Percentiles rank a stretch among this genome's conserved stretches.
Conservation (phyloP, 2,113 vertebrate species). For the Centropristis striata region DNA sequence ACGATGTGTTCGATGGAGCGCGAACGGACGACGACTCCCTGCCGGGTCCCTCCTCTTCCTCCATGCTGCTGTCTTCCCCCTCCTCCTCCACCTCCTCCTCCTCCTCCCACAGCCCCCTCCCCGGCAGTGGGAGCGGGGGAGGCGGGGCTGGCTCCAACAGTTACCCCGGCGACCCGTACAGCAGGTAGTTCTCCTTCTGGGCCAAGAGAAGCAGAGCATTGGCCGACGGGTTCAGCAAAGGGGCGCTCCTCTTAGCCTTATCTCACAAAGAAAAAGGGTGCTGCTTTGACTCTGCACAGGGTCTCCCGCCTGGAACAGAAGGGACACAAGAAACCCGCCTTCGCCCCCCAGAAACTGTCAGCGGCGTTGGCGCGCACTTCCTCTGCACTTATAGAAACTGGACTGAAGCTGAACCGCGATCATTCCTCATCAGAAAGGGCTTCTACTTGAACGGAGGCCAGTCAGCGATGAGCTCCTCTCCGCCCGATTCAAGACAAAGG, state of each 20-base stretch:
- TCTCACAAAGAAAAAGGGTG: slow-evolving; percentile 76
- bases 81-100: slow-evolving; percentile 63
- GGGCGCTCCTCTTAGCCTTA: slow-evolving; percentile 79
- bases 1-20: slow-evolving; percentile 71
- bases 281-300: slow-evolving; percentile 67
- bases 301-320: slow-evolving; percentile 58
- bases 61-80: slow-evolving; percentile 63
- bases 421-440: slow-evolving; percentile 80
- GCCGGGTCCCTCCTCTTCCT: slow-evolving; percentile 70
- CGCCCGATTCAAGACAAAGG: slow-evolving; percentile 32
- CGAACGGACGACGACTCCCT: slow-evolving; percentile 57
- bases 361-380: slow-evolving; percentile 54
- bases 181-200: slow-evolving; percentile 80
- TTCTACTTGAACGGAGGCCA: slow-evolving; percentile 72
- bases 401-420: slow-evolving; percentile 62
- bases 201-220: slow-evolving; percentile 23
- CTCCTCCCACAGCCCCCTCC: slow-evolving; percentile 68
- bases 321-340: slow-evolving; percentile 46
- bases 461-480: slow-evolving; percentile 37
- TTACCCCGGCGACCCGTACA: slow-evolving; percentile 81
- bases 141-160: slow-evolving; percentile 31
- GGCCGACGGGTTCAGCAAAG: not conserved
- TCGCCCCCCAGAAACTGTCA: slow-evolving; percentile 11
- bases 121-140: slow-evolving; percentile 16
- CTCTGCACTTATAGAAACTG: slow-evolving; percentile 67